These are phyloP conservation scores for Ametastegia equiseti DNA, from an alignment of 2,888 invertebrate species.

Conservation along the genomic window DNA sequence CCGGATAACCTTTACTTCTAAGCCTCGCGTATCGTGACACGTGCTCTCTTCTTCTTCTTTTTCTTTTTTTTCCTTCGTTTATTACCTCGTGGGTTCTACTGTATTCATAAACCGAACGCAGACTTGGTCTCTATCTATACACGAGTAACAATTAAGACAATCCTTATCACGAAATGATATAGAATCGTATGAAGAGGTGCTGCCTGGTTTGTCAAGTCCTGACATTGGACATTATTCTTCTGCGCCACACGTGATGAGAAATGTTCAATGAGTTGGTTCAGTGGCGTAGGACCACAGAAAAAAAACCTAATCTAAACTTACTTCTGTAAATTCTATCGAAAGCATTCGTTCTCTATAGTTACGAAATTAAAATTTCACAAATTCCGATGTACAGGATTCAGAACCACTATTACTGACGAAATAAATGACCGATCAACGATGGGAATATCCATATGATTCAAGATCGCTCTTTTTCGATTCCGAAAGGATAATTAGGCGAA, in stretches of 20 bases:
- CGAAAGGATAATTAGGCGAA: background rate
- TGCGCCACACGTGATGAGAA: background rate
- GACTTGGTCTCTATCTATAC: too few relatives aligned
- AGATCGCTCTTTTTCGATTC: background rate
- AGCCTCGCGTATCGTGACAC: conserved; percentile 17
- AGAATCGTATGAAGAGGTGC: background rate
- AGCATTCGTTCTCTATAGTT: background rate
- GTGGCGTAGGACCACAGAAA: too few relatives aligned
- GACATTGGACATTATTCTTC: background rate
- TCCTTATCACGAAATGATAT: background rate
- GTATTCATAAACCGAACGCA: too few relatives aligned
- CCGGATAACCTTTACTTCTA: conserved; percentile 23
- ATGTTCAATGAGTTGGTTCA: background rate
- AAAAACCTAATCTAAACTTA: too few relatives aligned
- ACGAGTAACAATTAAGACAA: background rate
- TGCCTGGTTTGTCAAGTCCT: too few relatives aligned
- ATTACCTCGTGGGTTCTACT: too few relatives aligned
- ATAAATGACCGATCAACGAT: background rate
- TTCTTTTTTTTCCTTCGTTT: too few relatives aligned
- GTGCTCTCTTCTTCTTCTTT: conserved; percentile 1
- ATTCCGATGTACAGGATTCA: too few relatives aligned
- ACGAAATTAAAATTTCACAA: background rate
- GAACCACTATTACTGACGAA: background rate
- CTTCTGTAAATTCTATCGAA: background rate
- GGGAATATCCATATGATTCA: background rate